phyloP scores from a whole-genome alignment of 2,797 vertebrate genomes.

The Prionace glauca region DNA sequence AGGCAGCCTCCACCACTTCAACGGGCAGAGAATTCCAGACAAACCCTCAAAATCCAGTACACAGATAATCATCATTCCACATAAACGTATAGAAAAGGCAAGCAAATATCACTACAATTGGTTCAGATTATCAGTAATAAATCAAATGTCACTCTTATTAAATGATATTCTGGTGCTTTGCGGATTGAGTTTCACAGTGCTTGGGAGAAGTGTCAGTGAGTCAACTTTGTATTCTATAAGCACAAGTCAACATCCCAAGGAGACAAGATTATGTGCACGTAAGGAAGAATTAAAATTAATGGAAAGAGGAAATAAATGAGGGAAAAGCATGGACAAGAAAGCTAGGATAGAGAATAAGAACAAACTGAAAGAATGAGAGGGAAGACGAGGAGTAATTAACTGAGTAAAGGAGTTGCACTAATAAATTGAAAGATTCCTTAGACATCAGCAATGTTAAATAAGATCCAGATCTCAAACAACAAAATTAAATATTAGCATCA shows the following conservation, averaged over 20 bases:
- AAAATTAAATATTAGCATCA: not conserved
- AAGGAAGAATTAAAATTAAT: not conserved
- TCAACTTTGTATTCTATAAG: not conserved
- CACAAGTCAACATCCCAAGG: not conserved
- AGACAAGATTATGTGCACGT: not conserved
- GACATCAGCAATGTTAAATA: not conserved
- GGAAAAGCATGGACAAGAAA: not conserved
- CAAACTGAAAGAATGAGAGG: not conserved
- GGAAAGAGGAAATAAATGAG: not conserved
- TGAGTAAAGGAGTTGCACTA: not conserved
- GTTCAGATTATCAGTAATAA: too few species aligned
- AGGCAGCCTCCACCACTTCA: too few species aligned
- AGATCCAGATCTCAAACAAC: not conserved
- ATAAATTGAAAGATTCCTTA: not conserved
- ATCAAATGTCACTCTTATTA: too few species aligned
- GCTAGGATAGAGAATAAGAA: not conserved
- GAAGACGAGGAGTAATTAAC: not conserved
- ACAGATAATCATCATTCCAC: too few species aligned
- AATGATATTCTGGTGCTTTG: too few species aligned
- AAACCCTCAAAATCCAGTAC: too few species aligned
- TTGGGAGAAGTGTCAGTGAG: too few species aligned
- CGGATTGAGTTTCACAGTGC: too few species aligned
- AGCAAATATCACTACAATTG: too few species aligned
- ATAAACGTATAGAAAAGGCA: too few species aligned
- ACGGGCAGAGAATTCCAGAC: too few species aligned